phyloP scores from a whole-genome alignment of 1,140 invertebrate genomes.

The Listronotus bonariensis region DNA sequence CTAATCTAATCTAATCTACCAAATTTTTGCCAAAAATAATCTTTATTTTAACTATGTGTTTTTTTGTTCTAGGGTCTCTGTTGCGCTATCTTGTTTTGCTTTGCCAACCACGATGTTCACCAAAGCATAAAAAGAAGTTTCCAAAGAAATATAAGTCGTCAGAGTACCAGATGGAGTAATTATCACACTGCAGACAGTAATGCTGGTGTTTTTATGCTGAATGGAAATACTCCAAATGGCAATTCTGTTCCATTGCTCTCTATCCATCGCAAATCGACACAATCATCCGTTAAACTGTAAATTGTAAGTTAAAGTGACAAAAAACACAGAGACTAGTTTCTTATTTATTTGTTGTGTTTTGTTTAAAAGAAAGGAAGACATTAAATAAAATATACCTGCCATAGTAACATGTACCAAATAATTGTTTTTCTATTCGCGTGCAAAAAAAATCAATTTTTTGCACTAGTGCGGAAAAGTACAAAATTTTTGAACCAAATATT shows the following conservation, averaged over 20 bases:
- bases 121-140: slow-evolving; percentile 56
- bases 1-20: no score
- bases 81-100: slow-evolving; percentile 86
- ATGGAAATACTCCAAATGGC: slow-evolving; percentile 45
- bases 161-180: slow-evolving; percentile 47
- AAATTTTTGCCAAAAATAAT: no score
- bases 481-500: no score
- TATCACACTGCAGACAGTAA: slow-evolving; percentile 48
- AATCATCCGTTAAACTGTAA: slow-evolving; percentile 20
- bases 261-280: slow-evolving; percentile 43
- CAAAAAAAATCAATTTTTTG: no score
- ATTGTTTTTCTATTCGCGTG: no score
- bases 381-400: no score
- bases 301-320: neutral
- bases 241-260: slow-evolving; percentile 41
- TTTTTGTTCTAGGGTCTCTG: slow-evolving; percentile 70
- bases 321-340: no score
- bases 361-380: no score
- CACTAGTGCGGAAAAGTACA: no score
- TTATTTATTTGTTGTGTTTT: no score
- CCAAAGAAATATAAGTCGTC: slow-evolving; percentile 47
- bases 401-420: no score
- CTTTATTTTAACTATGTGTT: no score
- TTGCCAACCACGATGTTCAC: slow-evolving; percentile 86
- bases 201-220: slow-evolving; percentile 50